phyloP scores from a whole-genome alignment of 2,888 invertebrate species.

The Tineola bisselliella region DNA sequence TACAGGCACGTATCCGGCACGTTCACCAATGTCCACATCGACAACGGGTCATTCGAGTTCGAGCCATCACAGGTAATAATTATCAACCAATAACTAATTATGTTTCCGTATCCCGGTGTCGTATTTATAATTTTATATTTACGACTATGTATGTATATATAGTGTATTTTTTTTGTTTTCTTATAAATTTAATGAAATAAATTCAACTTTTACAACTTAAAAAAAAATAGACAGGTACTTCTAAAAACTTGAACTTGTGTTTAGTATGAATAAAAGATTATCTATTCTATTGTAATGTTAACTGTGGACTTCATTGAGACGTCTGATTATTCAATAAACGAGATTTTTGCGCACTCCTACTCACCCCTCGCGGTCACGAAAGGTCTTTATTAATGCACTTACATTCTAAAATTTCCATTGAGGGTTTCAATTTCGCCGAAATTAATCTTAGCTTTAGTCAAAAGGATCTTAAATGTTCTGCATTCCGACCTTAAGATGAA shows the following conservation, averaged over 20 bases:
- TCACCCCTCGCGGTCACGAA: slow-evolving; percentile 42
- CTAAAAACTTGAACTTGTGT: too few relatives aligned
- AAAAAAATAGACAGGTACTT: too few relatives aligned
- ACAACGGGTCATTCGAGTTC: slow-evolving; percentile 61
- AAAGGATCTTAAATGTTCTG: slow-evolving; percentile 53
- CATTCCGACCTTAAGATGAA: slow-evolving; percentile 49
- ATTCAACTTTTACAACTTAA: too few relatives aligned
- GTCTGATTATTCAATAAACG: slow-evolving; percentile 22
- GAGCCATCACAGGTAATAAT: slow-evolving; percentile 54
- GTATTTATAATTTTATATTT: too few relatives aligned
- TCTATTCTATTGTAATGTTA: background rate
- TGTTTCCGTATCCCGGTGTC: background rate
- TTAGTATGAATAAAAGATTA: too few relatives aligned
- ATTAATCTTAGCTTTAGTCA: slow-evolving; percentile 63
- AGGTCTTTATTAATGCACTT: slow-evolving; percentile 64
- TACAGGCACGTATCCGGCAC: slow-evolving; percentile 38
- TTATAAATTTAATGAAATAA: too few relatives aligned
- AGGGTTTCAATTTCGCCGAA: slow-evolving; percentile 46
- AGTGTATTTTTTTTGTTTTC: too few relatives aligned
- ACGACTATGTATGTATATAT: too few relatives aligned
- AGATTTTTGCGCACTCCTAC: slow-evolving; percentile 46
- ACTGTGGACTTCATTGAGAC: slow-evolving; percentile 34
- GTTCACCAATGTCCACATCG: slow-evolving; percentile 58
- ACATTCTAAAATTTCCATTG: slow-evolving; percentile 64
- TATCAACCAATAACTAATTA: background rate